Base-by-base conservation (phyloP, 2,888 invertebrate genomes). In the Stenolophus ochropezus region DNA sequence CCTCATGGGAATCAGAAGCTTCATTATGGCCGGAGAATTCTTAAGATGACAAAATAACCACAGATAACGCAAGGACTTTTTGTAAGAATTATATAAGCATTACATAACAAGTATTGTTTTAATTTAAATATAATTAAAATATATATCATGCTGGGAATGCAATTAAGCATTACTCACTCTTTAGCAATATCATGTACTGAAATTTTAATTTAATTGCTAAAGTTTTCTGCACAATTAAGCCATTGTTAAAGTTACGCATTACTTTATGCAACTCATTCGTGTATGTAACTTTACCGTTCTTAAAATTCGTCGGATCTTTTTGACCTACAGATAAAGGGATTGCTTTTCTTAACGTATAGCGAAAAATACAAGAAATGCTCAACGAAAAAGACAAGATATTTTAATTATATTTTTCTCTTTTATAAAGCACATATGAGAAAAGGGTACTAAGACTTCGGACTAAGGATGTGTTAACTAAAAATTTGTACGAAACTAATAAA, bases 61-160 rank as follows among this genome's bases (percentile, higher is more conserved):
- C n/a, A 61, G 21, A 20, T 56, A 61, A 27, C 27, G 20, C 33
- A 69, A 69, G 65, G 65, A 27, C 33, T 61, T 25, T n/a, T 33
- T 69, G 33, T n/a, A 69, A 18, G 65, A 69, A 42, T 69, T 69
- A 69, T 69, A 42, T 33, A 69, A 69, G 16, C 11, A 20, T 69
- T 69, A 18, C 65, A 33, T 69, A 69, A 33, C 18, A 11, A 11
- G 33, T 33, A 69, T 69, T 69, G 65, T 69, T 69, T 69, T 61
- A 61, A 61, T 61, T 61, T 69, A 69, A 33, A 27, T 69, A 11
- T 33, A 69, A 69, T 69, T 27, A 69, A 18, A 27, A 69, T 16
- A 69, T 69, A 33, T 33, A 18, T 18, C 65, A 33, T 11, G 65
- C 65, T 33, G 65, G 1, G 33, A 69, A 69, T 16, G 33, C 33